Evolutionary conservation across 2,797 vertebrate genomes (phyloP), one percentile per base, ranked within the genome.

Genomic region (Bryconaethiops microstoma): DNA sequence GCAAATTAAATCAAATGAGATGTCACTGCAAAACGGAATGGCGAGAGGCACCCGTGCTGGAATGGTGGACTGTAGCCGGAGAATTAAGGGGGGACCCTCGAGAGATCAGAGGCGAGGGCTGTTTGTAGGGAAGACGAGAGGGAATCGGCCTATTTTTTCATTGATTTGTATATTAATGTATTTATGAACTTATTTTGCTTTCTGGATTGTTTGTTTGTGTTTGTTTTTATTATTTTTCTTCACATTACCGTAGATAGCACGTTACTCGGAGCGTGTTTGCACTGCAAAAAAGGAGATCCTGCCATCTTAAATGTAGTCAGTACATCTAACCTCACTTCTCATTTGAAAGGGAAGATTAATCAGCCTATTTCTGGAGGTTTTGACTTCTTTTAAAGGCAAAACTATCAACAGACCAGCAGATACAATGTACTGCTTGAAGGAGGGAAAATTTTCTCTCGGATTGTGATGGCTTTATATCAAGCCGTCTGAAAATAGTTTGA

Each of bases 1-100:
- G 83, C 89, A 81, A 84, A 88, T 88, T 87, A 90, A 86, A 88
- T 87, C 86, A 90, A 90, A 87, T 87, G 87, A 88, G 86, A 88
- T 88, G 86, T 85, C 83, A 82, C 74, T 55, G 86, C 77, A 84
- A 83, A 48, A 86, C 85, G 86, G 86, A 90, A 87, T 87, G 83
- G 81, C 77, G 77, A 83, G 82, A 79, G 63, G 55, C 78, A 39
- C 80, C 78, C 75, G 62, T 67, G 67, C 72, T 23, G 81, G 72
- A 79, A 60, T 21, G 54, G 80, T 40, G 72, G 73, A 82, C 78
- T 81, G 76, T 64, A 65, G 77, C 78, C 77, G 82, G 62, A 60
- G 69, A 82, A 87, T 85, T 76, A 87, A 86, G 82, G 82, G 84
- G 79, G 67, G 80, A 81, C 81, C 77, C 77, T 83, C 82, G 74